Evolutionary conservation across 2,797 vertebrate genomes (phyloP), one percentile per base, ranked within the genome.

Genomic region (Chloroceryle amazona): DNA sequence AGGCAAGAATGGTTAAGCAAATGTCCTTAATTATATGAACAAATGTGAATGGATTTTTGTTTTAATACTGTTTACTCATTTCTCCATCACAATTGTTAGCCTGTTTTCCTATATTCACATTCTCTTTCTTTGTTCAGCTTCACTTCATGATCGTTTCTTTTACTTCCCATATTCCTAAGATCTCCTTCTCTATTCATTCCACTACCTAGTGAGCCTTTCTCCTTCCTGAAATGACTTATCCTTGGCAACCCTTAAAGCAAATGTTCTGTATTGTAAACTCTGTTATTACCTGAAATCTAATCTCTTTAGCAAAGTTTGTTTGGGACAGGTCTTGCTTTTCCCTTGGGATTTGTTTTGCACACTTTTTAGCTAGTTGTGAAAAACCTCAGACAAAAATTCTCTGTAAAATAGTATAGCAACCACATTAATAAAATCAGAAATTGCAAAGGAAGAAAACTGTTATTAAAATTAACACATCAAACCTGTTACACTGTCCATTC

Each of bases 191-290:
- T 81, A 42, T 70, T 81, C 35, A 61, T 93, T 76, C 42, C 0
- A 1, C 58, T 85, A 66, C 58, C 70, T 80, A n/a, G n/a, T 37
- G 70, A 90, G 65, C 26, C 33, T 91, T 82, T 93, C 54, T 93
- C 66, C 70, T 78, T 86, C 54, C 84, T 90, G 74, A 95, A 81
- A 72, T 63, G 19, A 42, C 23, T 91, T 95, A 80, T 26, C 54
- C 52, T 90, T 80, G 63, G 72, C 80, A 95, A 29, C 5, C 5
- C 76, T 86, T 42, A 29, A 82, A 95, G 62, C 47, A 90, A 94
- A 81, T 25, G 47, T 49, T 83, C 51, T 73, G 29, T 49, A 8
- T 89, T 81, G 79, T 51, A 70, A 72, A 76, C 33, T 81, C 62
- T 54, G 23, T 60, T 85, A 65, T 57, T 74, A 51, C 18, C 37